Evolutionary conservation across 2,888 invertebrate species (phyloP).

Genomic region (Platypus cylindrus): DNA sequence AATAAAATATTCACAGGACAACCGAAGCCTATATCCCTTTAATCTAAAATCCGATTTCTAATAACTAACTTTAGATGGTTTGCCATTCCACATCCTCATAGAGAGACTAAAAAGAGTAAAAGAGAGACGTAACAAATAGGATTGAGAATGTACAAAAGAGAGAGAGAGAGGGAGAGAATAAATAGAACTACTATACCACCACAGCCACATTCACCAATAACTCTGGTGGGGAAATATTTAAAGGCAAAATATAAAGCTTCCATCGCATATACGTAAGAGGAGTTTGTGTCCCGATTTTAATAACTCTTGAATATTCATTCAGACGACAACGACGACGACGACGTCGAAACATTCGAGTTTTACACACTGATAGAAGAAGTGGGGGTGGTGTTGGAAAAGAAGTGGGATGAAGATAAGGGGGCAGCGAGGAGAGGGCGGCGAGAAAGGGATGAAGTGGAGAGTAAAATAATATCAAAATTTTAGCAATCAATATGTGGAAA

Average conservation of each 20-base stretch:
- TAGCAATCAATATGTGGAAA: too few species aligned
- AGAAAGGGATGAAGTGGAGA: too few species aligned
- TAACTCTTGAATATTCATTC: conserved; percentile 39
- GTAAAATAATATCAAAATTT: too few species aligned
- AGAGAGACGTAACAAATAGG: too few species aligned
- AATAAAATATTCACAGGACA: conserved; percentile 30
- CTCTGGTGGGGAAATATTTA: conserved; percentile 11
- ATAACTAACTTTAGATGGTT: conserved; percentile 26
- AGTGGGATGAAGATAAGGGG: too few species aligned
- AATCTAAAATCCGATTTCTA: conserved; percentile 30
- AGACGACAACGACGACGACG: conserved; percentile 21
- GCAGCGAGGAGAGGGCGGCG: too few species aligned
- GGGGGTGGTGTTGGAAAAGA: too few species aligned
- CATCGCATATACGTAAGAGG: too few species aligned
- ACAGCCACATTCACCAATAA: conserved; percentile 12
- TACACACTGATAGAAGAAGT: too few species aligned
- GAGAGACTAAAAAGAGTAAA: too few species aligned
- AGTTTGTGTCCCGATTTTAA: conserved; percentile 36
- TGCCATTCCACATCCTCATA: conserved; percentile 14
- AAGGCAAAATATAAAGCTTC: conserved; percentile 16
- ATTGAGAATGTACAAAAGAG: too few species aligned
- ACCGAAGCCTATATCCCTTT: conserved; percentile 28
- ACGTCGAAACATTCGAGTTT: too few species aligned
- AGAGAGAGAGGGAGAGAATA: conserved; percentile 6
- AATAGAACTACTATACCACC: conserved; percentile 10